phyloP scores from a whole-genome alignment of 1,140 invertebrate genomes.

The Drosophila subobscura region DNA sequence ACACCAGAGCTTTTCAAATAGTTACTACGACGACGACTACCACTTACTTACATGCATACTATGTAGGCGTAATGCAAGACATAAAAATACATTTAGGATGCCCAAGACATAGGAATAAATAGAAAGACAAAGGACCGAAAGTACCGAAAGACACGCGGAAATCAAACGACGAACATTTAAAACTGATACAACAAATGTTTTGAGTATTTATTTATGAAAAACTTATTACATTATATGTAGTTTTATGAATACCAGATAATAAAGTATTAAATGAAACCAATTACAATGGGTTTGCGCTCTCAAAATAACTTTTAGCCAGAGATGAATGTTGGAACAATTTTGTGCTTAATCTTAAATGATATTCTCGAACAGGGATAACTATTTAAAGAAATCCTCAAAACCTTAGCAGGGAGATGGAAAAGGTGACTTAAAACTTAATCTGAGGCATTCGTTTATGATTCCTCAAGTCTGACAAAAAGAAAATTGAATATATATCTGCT shows the following conservation, averaged over 20 bases:
- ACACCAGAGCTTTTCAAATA: conserved; percentile 53
- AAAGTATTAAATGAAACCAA: conserved; percentile 80
- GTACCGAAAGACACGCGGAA: conserved; percentile 7
- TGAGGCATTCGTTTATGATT: too few relatives aligned
- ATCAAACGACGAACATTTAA: conserved; percentile 35
- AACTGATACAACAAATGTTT: conserved; percentile 43
- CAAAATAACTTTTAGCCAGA: too few relatives aligned
- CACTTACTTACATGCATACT: conserved; percentile 15
- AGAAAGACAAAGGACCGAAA: conserved; percentile 1
- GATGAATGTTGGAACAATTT: too few relatives aligned
- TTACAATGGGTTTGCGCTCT: neutral
- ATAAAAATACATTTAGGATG: conserved; percentile 23
- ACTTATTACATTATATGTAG: conserved; percentile 56
- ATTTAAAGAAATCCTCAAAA: too few relatives aligned
- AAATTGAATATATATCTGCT: too few relatives aligned
- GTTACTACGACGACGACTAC: conserved; percentile 58
- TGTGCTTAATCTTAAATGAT: too few relatives aligned
- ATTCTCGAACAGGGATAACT: too few relatives aligned
- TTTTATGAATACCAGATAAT: conserved; percentile 68
- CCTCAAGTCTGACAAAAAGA: too few relatives aligned
- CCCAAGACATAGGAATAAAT: conserved; percentile 1
- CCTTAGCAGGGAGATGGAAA: too few relatives aligned
- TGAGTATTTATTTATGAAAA: conserved; percentile 70
- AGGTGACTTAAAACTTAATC: too few relatives aligned
- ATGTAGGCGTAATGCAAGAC: conserved; percentile 39